Evolutionary conservation across 2,888 invertebrate genomes (phyloP).

Genomic region (Pharmacophagus antenor): DNA sequence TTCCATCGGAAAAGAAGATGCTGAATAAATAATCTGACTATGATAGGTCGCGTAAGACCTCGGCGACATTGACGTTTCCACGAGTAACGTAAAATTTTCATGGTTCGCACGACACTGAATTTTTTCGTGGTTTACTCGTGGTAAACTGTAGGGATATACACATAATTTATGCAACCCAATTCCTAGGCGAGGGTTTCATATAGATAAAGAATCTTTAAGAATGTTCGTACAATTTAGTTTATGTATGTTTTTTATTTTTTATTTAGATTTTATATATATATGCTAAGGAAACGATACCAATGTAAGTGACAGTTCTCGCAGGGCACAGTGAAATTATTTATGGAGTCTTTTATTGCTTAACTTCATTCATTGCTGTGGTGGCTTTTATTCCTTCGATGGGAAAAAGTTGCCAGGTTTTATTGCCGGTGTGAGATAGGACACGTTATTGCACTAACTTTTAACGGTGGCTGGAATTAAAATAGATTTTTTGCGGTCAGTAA

Average conservation of each 20-base stretch:
- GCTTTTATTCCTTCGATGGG: conserved; percentile 76
- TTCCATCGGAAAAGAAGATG: conserved; percentile 50
- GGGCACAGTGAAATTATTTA: conserved; percentile 76
- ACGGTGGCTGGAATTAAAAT: conserved; percentile 69
- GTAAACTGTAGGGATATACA: conserved; percentile 43
- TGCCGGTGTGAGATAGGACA: conserved; percentile 77
- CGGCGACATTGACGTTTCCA: conserved; percentile 39
- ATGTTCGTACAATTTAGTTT: conserved; percentile 48
- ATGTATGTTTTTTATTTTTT: background rate
- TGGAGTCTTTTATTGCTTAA: conserved; percentile 77
- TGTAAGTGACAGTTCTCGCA: conserved; percentile 67
- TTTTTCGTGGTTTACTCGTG: conserved; percentile 55
- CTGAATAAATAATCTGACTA: conserved; percentile 39
- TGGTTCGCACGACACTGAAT: conserved; percentile 37
- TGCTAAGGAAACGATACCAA: conserved; percentile 47
- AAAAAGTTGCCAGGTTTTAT: conserved; percentile 78
- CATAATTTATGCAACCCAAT: conserved; percentile 50
- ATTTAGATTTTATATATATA: conserved; percentile 47
- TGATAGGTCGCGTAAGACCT: conserved; percentile 37
- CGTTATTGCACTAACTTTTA: conserved; percentile 77
- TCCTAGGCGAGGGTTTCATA: conserved; percentile 39
- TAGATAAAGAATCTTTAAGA: conserved; percentile 55
- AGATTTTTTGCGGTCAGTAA: conserved; percentile 62
- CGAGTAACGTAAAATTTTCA: conserved; percentile 40
- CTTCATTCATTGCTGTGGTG: conserved; percentile 78